Evolutionary conservation across 2,888 invertebrate species (phyloP).

Genomic region (Oegoconia quadripuncta): DNA sequence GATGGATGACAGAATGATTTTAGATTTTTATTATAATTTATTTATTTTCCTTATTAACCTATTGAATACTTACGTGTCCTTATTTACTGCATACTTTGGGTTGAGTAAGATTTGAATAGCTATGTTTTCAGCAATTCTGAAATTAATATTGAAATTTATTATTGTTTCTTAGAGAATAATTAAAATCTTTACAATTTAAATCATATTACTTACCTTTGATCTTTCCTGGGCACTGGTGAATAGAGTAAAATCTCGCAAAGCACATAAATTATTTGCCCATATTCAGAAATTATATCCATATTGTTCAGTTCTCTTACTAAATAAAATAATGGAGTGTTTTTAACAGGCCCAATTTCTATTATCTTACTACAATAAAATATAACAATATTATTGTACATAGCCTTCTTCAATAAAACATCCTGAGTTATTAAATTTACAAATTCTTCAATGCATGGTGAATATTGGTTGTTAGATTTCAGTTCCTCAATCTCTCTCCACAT

Average conservation of each 20-base stretch:
- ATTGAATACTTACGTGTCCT: conserved; percentile 37
- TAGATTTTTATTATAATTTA: too few species aligned
- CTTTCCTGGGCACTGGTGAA: conserved; percentile 71
- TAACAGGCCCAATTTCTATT: conserved; percentile 54
- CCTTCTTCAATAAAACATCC: conserved; percentile 36
- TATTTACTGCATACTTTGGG: conserved; percentile 31
- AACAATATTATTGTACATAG: conserved; percentile 48
- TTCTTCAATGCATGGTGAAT: conserved; percentile 56
- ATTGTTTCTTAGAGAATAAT: neutral
- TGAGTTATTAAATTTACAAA: conserved; percentile 57
- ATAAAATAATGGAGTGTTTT: conserved; percentile 49
- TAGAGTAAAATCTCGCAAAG: conserved; percentile 68
- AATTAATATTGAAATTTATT: conserved; percentile 24
- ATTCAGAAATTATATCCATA: conserved; percentile 27
- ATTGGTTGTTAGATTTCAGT: conserved; percentile 64
- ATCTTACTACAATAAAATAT: conserved; percentile 53
- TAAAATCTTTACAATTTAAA: neutral
- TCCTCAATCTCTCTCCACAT: conserved; percentile 69
- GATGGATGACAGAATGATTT: neutral
- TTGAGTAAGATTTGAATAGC: conserved; percentile 41
- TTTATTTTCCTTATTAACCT: too few species aligned
- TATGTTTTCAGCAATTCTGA: conserved; percentile 54
- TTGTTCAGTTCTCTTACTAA: conserved; percentile 41
- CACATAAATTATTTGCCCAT: conserved; percentile 51
- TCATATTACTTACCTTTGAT: conserved; percentile 62